Conservation (phyloP, 2,888 invertebrate genomes). For the Petrolisthes cinctipes region DNA sequence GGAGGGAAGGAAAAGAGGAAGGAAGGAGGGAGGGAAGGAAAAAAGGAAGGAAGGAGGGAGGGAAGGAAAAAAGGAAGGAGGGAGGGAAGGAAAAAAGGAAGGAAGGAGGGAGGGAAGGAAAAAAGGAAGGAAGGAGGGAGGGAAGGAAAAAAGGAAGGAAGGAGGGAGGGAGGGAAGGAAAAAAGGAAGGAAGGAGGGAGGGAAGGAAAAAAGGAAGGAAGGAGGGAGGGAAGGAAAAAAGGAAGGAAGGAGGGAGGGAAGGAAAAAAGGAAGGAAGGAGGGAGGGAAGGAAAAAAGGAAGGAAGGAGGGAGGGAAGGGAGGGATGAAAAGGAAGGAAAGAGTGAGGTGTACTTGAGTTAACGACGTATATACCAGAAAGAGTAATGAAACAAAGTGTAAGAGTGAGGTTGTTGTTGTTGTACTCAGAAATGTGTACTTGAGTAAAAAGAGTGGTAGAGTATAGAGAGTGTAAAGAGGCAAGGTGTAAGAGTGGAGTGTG, state of each 20-base stretch:
- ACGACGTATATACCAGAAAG: too few relatives aligned
- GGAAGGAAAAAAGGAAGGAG: not conserved
- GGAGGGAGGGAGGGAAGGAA: not conserved
- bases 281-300: not conserved
- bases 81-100: not conserved
- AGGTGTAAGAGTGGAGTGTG: too few relatives aligned
- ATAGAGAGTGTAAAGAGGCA: too few relatives aligned
- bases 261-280: not conserved
- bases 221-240: not conserved
- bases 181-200: not conserved
- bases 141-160: not conserved
- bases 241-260: not conserved
- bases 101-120: not conserved
- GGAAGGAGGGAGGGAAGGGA: not conserved
- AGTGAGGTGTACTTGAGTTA: too few relatives aligned
- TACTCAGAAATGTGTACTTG: too few relatives aligned
- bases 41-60: not conserved
- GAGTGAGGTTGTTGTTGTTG: too few relatives aligned
- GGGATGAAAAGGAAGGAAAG: not conserved
- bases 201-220: not conserved
- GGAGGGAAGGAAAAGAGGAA: not conserved
- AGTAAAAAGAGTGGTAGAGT: too few relatives aligned
- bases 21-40: not conserved
- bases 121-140: not conserved
- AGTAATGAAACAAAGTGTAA: too few relatives aligned